Conservation (phyloP, 2,113 vertebrate genomes). For the Crotophaga sulcirostris region DNA sequence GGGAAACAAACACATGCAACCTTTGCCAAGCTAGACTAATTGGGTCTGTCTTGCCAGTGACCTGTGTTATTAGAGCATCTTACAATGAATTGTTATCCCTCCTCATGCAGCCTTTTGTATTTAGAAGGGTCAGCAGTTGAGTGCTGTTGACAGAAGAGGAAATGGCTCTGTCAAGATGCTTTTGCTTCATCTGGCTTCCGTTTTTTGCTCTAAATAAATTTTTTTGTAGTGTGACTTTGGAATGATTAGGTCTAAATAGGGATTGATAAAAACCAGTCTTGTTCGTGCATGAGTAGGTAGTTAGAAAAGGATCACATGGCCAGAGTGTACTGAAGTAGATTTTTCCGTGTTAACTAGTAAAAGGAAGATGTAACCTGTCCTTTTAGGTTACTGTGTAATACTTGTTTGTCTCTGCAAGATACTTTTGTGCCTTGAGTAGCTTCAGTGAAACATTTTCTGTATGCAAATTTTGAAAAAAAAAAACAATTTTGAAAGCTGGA, state of each 20-base stretch:
- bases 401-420: background rate
- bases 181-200: background rate
- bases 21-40: background rate
- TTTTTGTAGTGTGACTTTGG: background rate
- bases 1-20: background rate
- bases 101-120: background rate
- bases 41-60: background rate
- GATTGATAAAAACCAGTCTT: background rate
- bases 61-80: conserved; percentile 2
- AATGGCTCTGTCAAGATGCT: background rate
- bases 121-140: background rate
- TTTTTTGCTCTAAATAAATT: background rate
- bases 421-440: background rate
- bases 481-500: background rate
- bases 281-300: background rate
- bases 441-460: background rate
- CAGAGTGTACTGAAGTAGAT: background rate
- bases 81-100: background rate
- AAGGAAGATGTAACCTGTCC: background rate
- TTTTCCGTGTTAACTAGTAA: background rate
- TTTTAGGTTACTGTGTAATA: background rate
- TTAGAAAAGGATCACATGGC: background rate
- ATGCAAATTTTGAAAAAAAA: background rate
- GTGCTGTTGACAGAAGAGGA: conserved; percentile 3
- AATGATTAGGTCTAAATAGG: background rate